A percentile compares a stretch with the other conserved stretches of the same genome.
These are phyloP conservation scores for Busseola fusca DNA, from an alignment of 2,888 invertebrate genomes.

Conservation along the genomic window DNA sequence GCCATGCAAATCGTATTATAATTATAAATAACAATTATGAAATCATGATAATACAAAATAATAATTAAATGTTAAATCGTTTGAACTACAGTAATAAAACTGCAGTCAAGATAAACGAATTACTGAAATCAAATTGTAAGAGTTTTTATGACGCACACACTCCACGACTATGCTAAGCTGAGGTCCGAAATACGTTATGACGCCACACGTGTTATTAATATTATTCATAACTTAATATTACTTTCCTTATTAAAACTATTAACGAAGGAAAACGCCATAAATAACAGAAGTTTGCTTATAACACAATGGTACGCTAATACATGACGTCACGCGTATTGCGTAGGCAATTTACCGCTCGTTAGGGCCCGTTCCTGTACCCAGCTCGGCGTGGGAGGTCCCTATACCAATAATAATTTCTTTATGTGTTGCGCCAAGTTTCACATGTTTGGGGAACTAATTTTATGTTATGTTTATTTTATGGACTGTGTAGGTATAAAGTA, in stretches of 20 bases:
- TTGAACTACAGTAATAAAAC: too few species aligned
- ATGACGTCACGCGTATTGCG: conserved; percentile 34
- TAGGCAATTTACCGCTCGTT: conserved; percentile 56
- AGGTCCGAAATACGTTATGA: too few species aligned
- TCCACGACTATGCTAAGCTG: background rate
- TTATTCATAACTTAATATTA: conserved; percentile 13
- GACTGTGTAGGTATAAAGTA: background rate
- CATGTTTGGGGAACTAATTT: conserved; percentile 33
- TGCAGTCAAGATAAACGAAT: background rate
- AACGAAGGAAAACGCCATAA: conserved; percentile 31
- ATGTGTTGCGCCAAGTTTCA: conserved; percentile 38
- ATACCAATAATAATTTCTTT: conserved; percentile 45
- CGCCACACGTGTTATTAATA: too few species aligned
- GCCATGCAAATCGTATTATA: too few species aligned
- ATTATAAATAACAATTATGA: too few species aligned
- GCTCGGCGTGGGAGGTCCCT: conserved; percentile 21
- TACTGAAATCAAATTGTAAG: background rate
- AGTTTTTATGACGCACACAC: too few species aligned
- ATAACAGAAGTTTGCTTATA: conserved; percentile 26
- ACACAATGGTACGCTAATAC: conserved; percentile 32
- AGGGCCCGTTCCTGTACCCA: conserved; percentile 40
- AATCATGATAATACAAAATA: too few species aligned
- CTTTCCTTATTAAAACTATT: background rate
- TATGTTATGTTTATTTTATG: conserved; percentile 21
- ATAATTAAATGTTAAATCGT: too few species aligned